These are phyloP conservation scores for Tridacna gigas DNA, from an alignment of 2,888 invertebrate species.

Conservation along the genomic window DNA sequence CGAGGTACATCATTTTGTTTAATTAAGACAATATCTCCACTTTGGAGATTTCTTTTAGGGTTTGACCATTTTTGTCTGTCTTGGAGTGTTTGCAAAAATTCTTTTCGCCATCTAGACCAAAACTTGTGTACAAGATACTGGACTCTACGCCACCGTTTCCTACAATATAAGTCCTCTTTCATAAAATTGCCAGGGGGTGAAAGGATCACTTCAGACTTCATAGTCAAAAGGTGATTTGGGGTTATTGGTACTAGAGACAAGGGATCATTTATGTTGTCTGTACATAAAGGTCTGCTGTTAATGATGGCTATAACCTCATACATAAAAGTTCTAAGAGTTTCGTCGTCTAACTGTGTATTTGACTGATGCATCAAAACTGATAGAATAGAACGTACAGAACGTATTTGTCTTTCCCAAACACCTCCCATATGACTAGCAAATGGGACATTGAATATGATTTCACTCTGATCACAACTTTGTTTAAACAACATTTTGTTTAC, in stretches of 20 bases:
- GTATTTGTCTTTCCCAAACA: constrained; percentile 59
- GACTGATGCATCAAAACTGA: constrained; percentile 38
- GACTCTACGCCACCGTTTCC: constrained; percentile 58
- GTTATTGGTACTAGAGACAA: constrained; percentile 48
- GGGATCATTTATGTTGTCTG: constrained; percentile 49
- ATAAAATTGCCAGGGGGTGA: constrained; percentile 64
- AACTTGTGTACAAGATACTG: constrained; percentile 55
- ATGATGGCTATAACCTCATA: constrained; percentile 57
- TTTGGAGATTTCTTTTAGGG: constrained; percentile 27
- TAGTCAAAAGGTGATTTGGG: constrained; percentile 62
- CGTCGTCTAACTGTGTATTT: constrained; percentile 53
- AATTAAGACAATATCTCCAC: constrained; percentile 50
- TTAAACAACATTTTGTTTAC: constrained; percentile 27
- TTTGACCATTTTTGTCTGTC: constrained; percentile 19
- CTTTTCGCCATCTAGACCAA: constrained; percentile 54
- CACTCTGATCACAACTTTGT: not conserved
- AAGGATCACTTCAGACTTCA: constrained; percentile 52
- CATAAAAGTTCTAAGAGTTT: constrained; percentile 55
- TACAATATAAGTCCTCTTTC: constrained; percentile 48
- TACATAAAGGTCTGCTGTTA: constrained; percentile 61
- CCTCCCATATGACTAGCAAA: constrained; percentile 70
- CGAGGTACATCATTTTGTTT: constrained; percentile 39
- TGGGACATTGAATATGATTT: constrained; percentile 63
- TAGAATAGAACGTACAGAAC: constrained; percentile 27
- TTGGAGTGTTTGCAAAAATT: constrained; percentile 40